A percentile compares a stretch with the other conserved stretches of the same genome.
Evolutionary conservation across 2,113 vertebrate species (phyloP).

Genomic region (Oenanthe melanoleuca): DNA sequence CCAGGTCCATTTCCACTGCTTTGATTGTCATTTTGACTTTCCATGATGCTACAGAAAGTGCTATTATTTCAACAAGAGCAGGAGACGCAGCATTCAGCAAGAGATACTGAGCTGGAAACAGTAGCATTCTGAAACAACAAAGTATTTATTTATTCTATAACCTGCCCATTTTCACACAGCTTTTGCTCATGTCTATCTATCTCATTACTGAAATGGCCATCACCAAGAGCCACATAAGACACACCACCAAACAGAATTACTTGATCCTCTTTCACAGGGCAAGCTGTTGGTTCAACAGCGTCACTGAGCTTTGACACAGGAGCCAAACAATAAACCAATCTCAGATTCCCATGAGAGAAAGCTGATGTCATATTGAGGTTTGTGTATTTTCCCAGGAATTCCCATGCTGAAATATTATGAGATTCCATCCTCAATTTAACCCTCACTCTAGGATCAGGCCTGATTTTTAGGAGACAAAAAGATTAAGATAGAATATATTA

Average conservation of each 20-base stretch:
- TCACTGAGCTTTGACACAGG: background rate
- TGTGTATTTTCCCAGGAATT: background rate
- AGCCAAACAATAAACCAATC: background rate
- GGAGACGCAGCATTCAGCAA: background rate
- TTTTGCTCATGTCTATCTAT: background rate
- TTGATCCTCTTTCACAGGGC: background rate
- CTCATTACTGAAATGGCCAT: background rate
- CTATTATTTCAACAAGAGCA: background rate
- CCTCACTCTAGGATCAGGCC: background rate
- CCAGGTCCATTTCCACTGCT: background rate
- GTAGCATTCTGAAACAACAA: background rate
- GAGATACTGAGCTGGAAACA: fast-evolving
- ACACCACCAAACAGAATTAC: background rate
- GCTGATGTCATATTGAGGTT: background rate
- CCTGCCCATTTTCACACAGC: background rate
- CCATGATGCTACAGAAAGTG: background rate
- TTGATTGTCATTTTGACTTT: background rate
- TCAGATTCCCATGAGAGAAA: background rate
- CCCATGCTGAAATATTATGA: background rate
- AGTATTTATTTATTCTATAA: background rate
- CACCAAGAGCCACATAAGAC: background rate
- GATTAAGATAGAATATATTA: background rate
- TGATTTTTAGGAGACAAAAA: background rate
- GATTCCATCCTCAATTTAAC: background rate
- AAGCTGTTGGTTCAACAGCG: background rate